Evolutionary conservation across 2,797 vertebrate genomes (phyloP).

Genomic region (Xiphophorus birchmanni): DNA sequence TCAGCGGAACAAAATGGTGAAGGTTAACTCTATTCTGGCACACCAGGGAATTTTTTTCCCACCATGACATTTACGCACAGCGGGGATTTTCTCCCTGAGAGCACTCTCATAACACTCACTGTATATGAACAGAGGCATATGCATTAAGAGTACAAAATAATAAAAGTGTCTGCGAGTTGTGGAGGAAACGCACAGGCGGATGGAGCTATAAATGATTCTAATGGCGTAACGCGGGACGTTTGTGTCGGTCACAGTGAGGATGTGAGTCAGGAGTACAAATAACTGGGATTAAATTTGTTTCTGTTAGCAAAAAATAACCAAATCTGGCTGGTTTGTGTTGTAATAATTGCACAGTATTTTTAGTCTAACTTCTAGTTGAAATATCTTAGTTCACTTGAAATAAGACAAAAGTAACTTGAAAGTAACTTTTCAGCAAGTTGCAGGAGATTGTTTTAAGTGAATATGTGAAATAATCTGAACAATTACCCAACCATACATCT

Average conservation of each 20-base stretch:
- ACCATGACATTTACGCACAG: constrained; percentile 78
- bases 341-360: background rate
- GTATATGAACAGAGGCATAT: constrained; percentile 57
- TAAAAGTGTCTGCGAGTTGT: constrained; percentile 44
- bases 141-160: constrained; percentile 68
- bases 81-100: constrained; percentile 67
- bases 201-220: constrained; percentile 13
- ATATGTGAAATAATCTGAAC: too few relatives aligned
- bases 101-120: constrained; percentile 65
- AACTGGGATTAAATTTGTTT: background rate
- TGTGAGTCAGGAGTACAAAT: constrained; percentile 3
- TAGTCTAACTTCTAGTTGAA: too few relatives aligned
- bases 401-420: too few relatives aligned
- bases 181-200: constrained; percentile 8
- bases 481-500: too few relatives aligned
- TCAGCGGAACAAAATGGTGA: constrained; percentile 82
- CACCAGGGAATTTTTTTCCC: constrained; percentile 79
- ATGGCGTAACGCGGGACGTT: constrained; percentile 7
- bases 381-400: too few relatives aligned
- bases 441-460: background rate
- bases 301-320: background rate
- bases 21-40: constrained; percentile 77
- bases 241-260: background rate
- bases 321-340: background rate
- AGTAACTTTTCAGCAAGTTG: background rate